Base-by-base conservation (phyloP, 2,797 vertebrate genomes). In the Phoxinus dragarum region DNA sequence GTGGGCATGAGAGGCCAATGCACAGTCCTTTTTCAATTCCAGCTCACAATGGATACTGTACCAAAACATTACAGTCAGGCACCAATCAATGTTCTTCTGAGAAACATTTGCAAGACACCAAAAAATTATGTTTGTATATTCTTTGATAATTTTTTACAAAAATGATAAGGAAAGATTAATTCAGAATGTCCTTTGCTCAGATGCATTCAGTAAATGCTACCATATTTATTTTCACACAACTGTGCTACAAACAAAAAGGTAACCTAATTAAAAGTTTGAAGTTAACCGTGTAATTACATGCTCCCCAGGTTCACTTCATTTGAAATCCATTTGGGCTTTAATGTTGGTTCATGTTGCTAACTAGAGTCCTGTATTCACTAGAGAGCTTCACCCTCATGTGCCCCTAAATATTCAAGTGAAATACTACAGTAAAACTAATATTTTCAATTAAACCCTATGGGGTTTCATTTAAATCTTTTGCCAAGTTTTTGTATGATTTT, bases 301-400 rank as follows among this genome's bases (percentile, higher is more conserved):
- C 71, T 61, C 61, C 61, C 61, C 77, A 34, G 42, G 36, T 87
- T 84, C 71, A 80, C 64, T 27, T 27, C 27, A 81, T 79, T 84
- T 81, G 31, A 90, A 92, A 91, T 77, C 42, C 34, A 84, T 77
- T 61, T 59, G 1, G 74, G 85, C 83, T 79, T 86, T 82, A 77
- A 87, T 92, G 88, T 84, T 89, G 90, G 87, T 90, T 91, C 88
- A 90, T 85, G 88, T 85, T 72, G 64, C 82, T 91, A 91, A 94
- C 92, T 92, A 91, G 87, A 90, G 91, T 61, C 47, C 31, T 82
- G 66, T 59, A 76, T 80, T 77, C 27, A 27, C 27, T 27, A 27
- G 27, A 54, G 40, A 14, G 85, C 86, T 91, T 90, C 89, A 74
- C 86, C 88, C 91, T 91, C 91, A 92, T 91, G 93, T 87, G 90